Evolutionary conservation across 2,113 vertebrate genomes (phyloP).

Genomic region (Myrmecophaga tridactyla): DNA sequence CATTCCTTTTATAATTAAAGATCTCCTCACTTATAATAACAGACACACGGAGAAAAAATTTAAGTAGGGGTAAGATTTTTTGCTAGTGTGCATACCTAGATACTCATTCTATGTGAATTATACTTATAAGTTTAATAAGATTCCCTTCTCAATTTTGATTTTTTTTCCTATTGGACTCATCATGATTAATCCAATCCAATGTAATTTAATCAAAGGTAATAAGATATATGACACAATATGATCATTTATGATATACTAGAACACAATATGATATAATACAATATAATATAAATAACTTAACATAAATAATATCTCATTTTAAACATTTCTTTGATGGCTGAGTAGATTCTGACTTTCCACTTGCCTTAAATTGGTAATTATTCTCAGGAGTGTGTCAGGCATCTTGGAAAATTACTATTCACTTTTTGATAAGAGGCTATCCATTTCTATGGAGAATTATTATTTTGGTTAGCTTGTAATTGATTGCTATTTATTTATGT

Average conservation of each 20-base stretch:
- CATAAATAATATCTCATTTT: background rate
- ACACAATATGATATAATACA: background rate
- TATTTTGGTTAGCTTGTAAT: constrained; percentile 19
- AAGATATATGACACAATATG: background rate
- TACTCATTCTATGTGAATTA: background rate
- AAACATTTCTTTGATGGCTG: background rate
- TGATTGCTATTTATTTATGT: constrained; percentile 10
- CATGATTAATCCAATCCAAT: background rate
- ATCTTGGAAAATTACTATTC: background rate
- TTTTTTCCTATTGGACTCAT: background rate
- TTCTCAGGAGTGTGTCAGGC: background rate
- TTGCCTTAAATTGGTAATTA: background rate
- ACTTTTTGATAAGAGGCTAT: background rate
- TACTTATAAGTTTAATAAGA: background rate
- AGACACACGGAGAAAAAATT: background rate
- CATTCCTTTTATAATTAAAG: background rate
- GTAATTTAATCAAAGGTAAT: no score
- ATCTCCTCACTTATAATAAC: background rate
- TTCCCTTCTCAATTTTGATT: background rate
- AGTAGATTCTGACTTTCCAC: background rate
- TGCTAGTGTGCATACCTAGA: background rate
- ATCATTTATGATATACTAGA: no score
- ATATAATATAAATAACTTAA: background rate
- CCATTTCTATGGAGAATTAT: background rate
- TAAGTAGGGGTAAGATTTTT: background rate